phyloP scores from a whole-genome alignment of 2,888 invertebrate species.

The Caenorhabditis angaria region DNA sequence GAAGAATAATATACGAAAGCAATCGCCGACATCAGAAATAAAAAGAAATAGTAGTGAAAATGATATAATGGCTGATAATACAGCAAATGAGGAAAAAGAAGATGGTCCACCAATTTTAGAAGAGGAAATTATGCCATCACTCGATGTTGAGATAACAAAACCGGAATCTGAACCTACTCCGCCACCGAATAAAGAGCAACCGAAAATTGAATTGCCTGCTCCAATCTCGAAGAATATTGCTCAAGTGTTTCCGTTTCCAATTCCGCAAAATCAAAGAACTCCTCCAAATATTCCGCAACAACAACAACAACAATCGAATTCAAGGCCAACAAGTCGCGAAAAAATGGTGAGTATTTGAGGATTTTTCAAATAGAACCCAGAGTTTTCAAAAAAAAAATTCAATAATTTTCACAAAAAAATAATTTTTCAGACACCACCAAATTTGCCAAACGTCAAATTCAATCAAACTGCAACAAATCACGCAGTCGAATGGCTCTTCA shows the following conservation, averaged over 20 bases:
- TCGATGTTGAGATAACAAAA: not conserved
- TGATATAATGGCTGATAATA: not conserved
- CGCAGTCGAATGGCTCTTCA: not conserved
- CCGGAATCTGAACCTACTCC: not conserved
- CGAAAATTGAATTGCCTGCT: not conserved
- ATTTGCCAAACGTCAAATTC: not conserved
- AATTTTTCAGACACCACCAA: no score
- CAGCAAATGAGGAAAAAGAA: not conserved
- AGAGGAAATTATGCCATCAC: slow-evolving; percentile 6
- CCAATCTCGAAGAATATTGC: no score
- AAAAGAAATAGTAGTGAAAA: not conserved
- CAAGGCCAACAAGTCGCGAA: not conserved
- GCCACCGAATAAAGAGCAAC: not conserved
- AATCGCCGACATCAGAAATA: not conserved
- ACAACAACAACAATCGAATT: not conserved
- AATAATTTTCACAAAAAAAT: not conserved
- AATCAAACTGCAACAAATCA: not conserved
- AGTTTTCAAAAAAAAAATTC: not conserved
- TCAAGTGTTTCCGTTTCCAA: no score
- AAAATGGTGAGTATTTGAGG: not conserved
- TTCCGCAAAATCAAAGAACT: no score
- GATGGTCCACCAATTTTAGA: slow-evolving; percentile 5
- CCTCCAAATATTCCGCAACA: not conserved
- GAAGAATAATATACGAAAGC: not conserved
- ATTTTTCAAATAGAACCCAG: not conserved